Evolutionary conservation across 2,113 vertebrate species (phyloP).

Genomic region (Acinonyx jubatus): DNA sequence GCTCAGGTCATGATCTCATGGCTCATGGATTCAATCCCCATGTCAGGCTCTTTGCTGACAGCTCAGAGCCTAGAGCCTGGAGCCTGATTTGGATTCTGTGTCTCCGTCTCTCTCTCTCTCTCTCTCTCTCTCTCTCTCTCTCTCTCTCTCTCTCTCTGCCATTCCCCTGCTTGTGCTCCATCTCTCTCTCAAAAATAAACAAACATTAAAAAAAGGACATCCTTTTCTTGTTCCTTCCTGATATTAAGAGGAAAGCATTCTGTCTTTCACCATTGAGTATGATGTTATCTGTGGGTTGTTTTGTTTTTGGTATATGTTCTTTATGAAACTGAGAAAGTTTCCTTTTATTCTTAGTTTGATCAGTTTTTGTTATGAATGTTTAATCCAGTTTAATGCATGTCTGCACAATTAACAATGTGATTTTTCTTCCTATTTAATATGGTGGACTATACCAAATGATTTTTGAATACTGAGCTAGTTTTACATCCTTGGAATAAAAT

Average conservation of each 20-base stretch:
- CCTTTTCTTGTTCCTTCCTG: not conserved
- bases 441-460: not conserved
- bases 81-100: too few relatives aligned
- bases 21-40: too few relatives aligned
- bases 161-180: too few relatives aligned
- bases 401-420: not conserved
- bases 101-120: too few relatives aligned
- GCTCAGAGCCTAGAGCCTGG: too few relatives aligned
- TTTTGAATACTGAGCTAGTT: conserved; percentile 22
- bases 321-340: not conserved
- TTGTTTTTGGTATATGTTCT: not conserved
- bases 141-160: too few relatives aligned
- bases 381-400: not conserved
- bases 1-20: too few relatives aligned
- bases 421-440: conserved; percentile 43
- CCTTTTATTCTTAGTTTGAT: not conserved
- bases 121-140: too few relatives aligned
- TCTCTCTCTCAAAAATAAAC: too few relatives aligned
- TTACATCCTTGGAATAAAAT: conserved; percentile 45
- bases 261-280: not conserved
- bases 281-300: not conserved
- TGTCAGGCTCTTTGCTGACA: too few relatives aligned
- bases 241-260: not conserved
- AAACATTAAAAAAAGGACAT: not conserved
- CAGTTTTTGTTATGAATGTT: not conserved